Conservation (phyloP, 2,797 vertebrate genomes). For the Ficedula albicollis region DNA sequence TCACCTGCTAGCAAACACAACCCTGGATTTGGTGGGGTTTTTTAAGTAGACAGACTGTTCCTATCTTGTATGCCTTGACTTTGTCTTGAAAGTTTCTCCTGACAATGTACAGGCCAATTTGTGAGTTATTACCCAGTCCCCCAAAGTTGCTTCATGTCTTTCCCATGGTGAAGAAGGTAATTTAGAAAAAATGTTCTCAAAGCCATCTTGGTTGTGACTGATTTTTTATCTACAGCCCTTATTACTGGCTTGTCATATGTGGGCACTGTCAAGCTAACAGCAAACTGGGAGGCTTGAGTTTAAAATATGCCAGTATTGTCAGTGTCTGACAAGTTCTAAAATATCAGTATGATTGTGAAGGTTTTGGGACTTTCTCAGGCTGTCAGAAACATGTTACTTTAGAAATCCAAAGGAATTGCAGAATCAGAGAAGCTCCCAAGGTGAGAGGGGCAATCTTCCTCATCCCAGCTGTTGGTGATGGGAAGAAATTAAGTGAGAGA, state of each 20-base stretch:
- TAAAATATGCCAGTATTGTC: neutral
- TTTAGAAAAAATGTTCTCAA: constrained; percentile 8
- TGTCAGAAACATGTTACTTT: neutral
- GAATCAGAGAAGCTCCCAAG: neutral
- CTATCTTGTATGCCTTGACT: neutral
- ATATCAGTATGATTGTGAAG: neutral
- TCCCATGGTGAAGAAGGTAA: constrained; percentile 1
- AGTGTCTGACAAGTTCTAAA: neutral
- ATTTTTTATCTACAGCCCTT: neutral
- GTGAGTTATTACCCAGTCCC: neutral
- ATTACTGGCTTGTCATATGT: neutral
- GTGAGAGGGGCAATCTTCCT: neutral
- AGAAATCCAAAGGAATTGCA: neutral
- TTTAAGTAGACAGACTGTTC: neutral
- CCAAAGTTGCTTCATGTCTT: neutral
- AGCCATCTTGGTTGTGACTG: neutral
- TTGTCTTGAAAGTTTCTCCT: neutral
- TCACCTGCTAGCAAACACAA: constrained; percentile 9
- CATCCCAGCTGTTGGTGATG: neutral
- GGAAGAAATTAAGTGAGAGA: neutral
- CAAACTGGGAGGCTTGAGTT: neutral
- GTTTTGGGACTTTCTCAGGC: neutral
- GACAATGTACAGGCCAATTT: neutral
- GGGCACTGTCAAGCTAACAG: neutral
- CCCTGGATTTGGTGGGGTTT: neutral